Percentiles rank a stretch among this genome's conserved stretches.
Evolutionary conservation across 2,113 vertebrate species (phyloP).

Genomic region (Lophius piscatorius): DNA sequence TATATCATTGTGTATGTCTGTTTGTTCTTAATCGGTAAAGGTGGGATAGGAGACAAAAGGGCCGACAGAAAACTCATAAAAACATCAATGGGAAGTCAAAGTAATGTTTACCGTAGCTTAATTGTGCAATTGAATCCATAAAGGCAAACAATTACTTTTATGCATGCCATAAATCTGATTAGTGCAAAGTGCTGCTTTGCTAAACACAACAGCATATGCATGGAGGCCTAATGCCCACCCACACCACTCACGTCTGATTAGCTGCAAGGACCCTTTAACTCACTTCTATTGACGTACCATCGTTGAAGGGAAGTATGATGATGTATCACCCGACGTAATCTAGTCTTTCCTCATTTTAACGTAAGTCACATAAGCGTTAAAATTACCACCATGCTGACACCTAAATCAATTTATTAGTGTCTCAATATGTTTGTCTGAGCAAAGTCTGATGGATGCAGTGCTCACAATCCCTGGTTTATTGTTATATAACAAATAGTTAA

Average conservation of each 20-base stretch:
- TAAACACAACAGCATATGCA: slow-evolving; percentile 40
- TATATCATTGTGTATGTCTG: slow-evolving; percentile 11
- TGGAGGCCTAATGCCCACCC: slow-evolving; percentile 54
- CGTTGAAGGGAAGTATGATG: slow-evolving; percentile 33
- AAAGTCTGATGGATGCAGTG: neutral
- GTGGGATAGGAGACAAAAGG: neutral
- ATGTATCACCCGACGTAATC: slow-evolving; percentile 22
- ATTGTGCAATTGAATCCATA: slow-evolving; percentile 70
- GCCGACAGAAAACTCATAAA: neutral
- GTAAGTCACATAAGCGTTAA: slow-evolving; percentile 8
- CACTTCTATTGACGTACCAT: slow-evolving; percentile 44
- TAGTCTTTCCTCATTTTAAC: slow-evolving; percentile 20
- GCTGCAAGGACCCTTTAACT: slow-evolving; percentile 39
- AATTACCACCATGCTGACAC: neutral
- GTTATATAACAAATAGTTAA: neutral
- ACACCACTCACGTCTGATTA: slow-evolving; percentile 56
- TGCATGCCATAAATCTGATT: slow-evolving; percentile 70
- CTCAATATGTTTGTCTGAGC: slow-evolving; percentile 4
- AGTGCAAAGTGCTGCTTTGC: slow-evolving; percentile 33
- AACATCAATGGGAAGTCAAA: slow-evolving; percentile 24
- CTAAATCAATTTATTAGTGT: neutral
- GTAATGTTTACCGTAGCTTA: slow-evolving; percentile 46
- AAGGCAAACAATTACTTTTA: slow-evolving; percentile 67
- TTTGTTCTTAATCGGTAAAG: slow-evolving; percentile 1
- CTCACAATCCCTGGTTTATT: neutral